A percentile compares a stretch with the other conserved stretches of the same genome.
phyloP scores from a whole-genome alignment of 2,888 invertebrate genomes.

The Carterocephalus palaemon region DNA sequence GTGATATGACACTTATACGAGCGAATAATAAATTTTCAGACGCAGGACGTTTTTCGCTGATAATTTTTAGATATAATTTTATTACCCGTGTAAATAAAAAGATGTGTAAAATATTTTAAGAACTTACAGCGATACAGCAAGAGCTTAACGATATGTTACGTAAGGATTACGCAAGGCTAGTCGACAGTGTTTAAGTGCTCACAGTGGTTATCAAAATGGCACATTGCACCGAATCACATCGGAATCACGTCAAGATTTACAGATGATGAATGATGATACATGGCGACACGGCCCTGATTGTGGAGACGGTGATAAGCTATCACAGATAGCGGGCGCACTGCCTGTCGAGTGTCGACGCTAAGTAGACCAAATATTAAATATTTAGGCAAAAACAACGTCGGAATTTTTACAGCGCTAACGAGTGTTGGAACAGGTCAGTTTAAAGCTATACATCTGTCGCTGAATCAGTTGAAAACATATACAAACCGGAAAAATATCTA shows the following conservation, averaged over 20 bases:
- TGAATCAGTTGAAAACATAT: too few relatives aligned
- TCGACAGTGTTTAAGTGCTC: conserved; percentile 28
- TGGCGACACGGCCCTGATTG: conserved; percentile 46
- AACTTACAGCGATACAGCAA: conserved; percentile 22
- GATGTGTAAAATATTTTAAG: conserved; percentile 29
- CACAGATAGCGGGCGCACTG: conserved; percentile 31
- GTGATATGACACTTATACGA: conserved; percentile 33
- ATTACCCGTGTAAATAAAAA: too few relatives aligned
- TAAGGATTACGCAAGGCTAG: conserved; percentile 11
- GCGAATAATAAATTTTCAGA: conserved; percentile 30
- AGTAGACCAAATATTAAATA: conserved; percentile 32
- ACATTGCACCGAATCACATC: conserved; percentile 38
- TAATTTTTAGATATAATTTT: too few relatives aligned
- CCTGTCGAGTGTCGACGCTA: conserved; percentile 10
- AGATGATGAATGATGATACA: conserved; percentile 71
- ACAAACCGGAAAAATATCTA: too few relatives aligned
- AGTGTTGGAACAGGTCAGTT: too few relatives aligned
- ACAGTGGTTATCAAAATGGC: conserved; percentile 51
- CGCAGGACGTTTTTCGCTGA: too few relatives aligned
- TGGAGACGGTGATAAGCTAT: conserved; percentile 51
- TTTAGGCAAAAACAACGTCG: conserved; percentile 29
- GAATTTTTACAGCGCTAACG: conserved; percentile 31
- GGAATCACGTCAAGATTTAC: conserved; percentile 55
- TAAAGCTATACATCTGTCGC: too few relatives aligned
- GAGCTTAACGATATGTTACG: conserved; percentile 14